Percentiles rank a stretch among this genome's conserved stretches.
phyloP scores from a whole-genome alignment of 2,113 vertebrate species.

The Antechinus flavipes region DNA sequence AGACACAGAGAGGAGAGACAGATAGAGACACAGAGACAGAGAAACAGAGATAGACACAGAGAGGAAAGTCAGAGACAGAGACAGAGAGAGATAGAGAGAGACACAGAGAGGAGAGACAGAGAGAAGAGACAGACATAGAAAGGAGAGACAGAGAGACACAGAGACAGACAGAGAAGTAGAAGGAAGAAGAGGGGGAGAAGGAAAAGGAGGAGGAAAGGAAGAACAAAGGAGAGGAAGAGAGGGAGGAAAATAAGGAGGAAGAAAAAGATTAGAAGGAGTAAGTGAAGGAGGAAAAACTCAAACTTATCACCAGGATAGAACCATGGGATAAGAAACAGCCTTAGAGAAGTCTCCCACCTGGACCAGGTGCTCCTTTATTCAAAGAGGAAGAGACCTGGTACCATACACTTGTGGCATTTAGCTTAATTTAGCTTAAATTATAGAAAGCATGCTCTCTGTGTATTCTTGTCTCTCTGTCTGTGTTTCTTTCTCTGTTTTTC shows the following conservation, averaged over 20 bases:
- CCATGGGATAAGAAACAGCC: background rate
- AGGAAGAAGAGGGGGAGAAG: background rate
- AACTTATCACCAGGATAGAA: background rate
- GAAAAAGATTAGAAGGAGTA: background rate
- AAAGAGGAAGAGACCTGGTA: background rate
- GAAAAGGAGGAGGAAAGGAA: background rate
- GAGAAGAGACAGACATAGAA: background rate
- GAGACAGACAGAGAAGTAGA: background rate
- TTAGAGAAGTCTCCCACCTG: background rate
- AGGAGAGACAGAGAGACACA: background rate
- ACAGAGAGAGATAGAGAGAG: background rate
- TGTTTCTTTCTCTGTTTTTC: too few species aligned
- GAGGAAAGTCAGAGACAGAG: background rate
- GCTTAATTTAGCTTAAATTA: background rate
- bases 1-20: background rate
- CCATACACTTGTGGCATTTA: background rate
- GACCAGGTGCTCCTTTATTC: too few species aligned
- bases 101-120: background rate
- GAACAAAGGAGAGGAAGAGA: background rate
- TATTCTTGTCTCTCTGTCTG: too few species aligned
- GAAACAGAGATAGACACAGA: too few species aligned
- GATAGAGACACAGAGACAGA: background rate
- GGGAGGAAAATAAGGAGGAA: background rate
- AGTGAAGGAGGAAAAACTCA: background rate
- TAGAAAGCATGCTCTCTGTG: background rate